Evolutionary conservation across 2,797 vertebrate species (phyloP), one percentile per base, ranked within the genome.

Genomic region (Argyrosomus regius): DNA sequence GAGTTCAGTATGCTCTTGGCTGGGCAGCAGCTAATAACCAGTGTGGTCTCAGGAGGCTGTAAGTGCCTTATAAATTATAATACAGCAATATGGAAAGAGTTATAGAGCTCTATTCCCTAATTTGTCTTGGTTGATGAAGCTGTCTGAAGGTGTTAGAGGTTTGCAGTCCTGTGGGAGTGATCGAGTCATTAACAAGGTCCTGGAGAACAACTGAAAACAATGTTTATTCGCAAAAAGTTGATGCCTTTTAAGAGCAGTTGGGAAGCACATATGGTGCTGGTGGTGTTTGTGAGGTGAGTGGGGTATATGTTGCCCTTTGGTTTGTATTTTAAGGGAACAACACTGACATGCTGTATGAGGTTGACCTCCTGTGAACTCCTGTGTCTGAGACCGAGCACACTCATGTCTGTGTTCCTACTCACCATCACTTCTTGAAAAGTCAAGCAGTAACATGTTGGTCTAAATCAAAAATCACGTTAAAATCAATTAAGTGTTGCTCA

Each of bases 71-170:
- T 90, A 62, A 85, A 89, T 89, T 83, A 85, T 83, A 88, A 84
- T 69, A 77, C 61, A 59, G 56, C 11, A 1, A 57, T 82, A 76
- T 70, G 78, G 62, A 86, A 31, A 56, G 69, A 81, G 78, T 48
- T 82, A 75, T 85, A 74, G 58, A 66, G 61, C 82, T 61, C 24
- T 4, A 53, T 62, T 57, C 49, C 71, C 74, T 91, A 80, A 80
- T 93, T 90, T 88, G 73, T 93, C 88, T 86, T 86, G 76, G 83
- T 83, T 91, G 82, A 81, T 80, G 83, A 85, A 70, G 77, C 83
- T 87, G 88, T 89, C 75, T 85, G 73, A 84, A 72, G 67, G 87
- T 87, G 83, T 88, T 81, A 58, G 75, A 81, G 77, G 75, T 81
- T 87, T 77, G 54, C 58, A 41, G 48, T 80, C 88, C 86, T 28